These are phyloP conservation scores for Geotrupes spiniger DNA, from an alignment of 2,888 invertebrate species.

Conservation along the genomic window DNA sequence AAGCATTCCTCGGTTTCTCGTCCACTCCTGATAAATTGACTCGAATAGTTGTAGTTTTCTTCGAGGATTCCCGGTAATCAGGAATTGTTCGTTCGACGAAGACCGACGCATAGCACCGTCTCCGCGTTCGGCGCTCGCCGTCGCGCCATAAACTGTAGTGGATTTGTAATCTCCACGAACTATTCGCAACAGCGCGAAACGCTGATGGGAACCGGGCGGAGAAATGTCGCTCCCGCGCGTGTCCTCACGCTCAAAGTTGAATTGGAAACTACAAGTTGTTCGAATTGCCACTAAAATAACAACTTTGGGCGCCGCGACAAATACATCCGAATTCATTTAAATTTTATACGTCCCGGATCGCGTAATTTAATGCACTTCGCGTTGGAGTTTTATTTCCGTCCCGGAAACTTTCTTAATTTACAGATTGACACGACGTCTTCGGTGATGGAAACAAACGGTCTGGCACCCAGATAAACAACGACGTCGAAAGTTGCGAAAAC, in stretches of 20 bases:
- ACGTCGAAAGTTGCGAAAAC: no score
- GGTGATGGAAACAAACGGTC: no score
- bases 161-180: conserved; percentile 18
- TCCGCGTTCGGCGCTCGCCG: background rate
- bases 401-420: no score
- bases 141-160: conserved; percentile 10
- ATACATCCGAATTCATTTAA: no score
- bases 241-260: conserved; percentile 11
- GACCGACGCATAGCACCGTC: background rate
- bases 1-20: conserved; percentile 3
- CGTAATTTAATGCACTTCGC: no score
- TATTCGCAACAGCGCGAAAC: conserved; percentile 12
- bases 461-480: no score
- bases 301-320: no score
- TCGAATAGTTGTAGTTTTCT: conserved; percentile 15
- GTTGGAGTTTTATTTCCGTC: no score
- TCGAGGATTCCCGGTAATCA: conserved; percentile 13
- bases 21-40: conserved; percentile 13
- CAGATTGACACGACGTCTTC: no score
- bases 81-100: conserved; percentile 8
- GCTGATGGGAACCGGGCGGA: conserved; percentile 7
- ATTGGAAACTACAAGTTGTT: conserved; percentile 17
- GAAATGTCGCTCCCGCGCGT: background rate
- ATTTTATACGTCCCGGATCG: no score
- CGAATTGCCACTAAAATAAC: conserved; percentile 9